Evolutionary conservation across 1,140 invertebrate genomes (phyloP), one percentile per base, ranked within the genome.

Genomic region (Apis dorsata): DNA sequence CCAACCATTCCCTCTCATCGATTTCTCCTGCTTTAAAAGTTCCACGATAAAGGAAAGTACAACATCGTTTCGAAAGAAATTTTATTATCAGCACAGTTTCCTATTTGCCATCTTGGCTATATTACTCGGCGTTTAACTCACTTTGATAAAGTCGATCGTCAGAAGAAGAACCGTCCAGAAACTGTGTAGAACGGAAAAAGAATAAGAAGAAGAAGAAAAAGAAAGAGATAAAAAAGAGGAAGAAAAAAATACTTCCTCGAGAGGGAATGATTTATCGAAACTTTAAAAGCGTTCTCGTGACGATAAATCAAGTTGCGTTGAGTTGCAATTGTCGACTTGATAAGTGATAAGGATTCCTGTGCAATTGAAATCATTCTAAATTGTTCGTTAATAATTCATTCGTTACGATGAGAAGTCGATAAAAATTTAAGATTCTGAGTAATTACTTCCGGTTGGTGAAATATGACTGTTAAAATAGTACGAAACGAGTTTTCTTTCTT

Each of bases 101-200:
- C 63, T 73, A 60, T 51, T 28, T 49, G 21, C 21, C 76, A 57
- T 34, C 13, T 44, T 24, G 55, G 84, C 84, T 74, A 75, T 85
- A 62, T 60, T 57, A 74, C 63, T n/a, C 63, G 82, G 15, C 73
- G 51, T 85, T 86, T 86, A 86, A 74, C 83, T 55, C 28, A 65
- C 75, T 55, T 66, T 65, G 75, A 77, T 77, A 77, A 77, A 77
- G 62, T 77, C 63, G 63, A 77, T 77, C 63, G 51, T 21, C 24
- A 19, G 51, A n/a, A 21, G 75, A 77, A 21, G 75, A 77, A 66
- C 28, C 28, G 63, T 55, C 51, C 1, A 12, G 13, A n/a, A 49
- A n/a, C 13, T 7, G 11, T 24, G 62, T 66, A 55, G 21, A 55
- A 15, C 21, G n/a, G 62, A 21, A 17, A 44, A 11, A 21, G 19